Base-by-base conservation (phyloP, 2,888 invertebrate genomes). In the Sabellastarte sp. region DNA sequence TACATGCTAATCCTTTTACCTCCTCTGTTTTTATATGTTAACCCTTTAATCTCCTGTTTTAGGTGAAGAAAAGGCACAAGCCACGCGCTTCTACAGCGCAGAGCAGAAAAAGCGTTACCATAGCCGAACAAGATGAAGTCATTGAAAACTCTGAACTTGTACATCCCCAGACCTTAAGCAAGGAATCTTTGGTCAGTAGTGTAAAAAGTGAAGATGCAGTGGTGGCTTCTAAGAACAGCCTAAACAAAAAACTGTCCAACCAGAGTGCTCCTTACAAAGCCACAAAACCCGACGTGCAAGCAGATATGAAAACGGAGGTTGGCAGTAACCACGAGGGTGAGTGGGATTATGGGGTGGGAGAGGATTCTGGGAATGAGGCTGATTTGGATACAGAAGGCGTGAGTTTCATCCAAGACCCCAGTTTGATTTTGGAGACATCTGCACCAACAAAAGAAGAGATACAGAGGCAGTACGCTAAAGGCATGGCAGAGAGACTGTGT, bases 401-500 rank as follows among this genome's bases (percentile, higher is more conserved):
- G 28, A 72, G 77, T 5, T n/a, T n/a, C n/a, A 41, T 20, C 20
- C 10, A 41, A 15, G 10, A 15, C 10, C 10, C 41, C 10, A 41
- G 41, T 20, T 41, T 41, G 41, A 20, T 20, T 10, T 59, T 76
- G 30, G 70, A 73, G 2, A 71, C 67, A 4, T 66, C 71, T 53
- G 67, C 66, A 29, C 71, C 72, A 20, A 24, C 61, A 0, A 59
- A 62, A 29, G 76, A 77, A 30, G 74, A 77, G 53, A 59, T 71
- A 28, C 76, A 76, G 55, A 61, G 77, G 50, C 76, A 78, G 28
- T 72, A 78, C 33, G 78, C 80, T 0, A 72, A 74, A 57, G 63
- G 63, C 1, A 77, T 83, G 78, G 74, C 82, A 1, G 78, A 79
- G 65, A 69, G 78, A 55, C 66, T 83, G 28, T 76, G 77, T 0